A percentile compares a stretch with the other conserved stretches of the same genome.
phyloP scores from a whole-genome alignment of 2,113 vertebrate species.

The Sardina pilchardus region DNA sequence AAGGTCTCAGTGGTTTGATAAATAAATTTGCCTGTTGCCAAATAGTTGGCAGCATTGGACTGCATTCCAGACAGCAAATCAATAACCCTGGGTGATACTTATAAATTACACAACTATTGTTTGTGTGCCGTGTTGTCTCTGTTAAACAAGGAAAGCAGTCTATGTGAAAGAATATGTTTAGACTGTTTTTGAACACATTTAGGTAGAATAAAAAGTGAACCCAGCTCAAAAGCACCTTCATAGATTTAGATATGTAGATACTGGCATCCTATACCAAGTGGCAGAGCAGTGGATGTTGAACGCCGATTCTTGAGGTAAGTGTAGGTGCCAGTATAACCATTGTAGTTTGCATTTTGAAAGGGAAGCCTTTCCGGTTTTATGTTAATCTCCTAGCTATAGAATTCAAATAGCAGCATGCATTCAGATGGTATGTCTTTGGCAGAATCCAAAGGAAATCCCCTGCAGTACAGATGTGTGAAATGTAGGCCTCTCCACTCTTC shows the following conservation, averaged over 20 bases:
- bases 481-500: background rate
- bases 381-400: background rate
- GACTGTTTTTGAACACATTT: background rate
- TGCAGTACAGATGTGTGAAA: slow-evolving; percentile 73
- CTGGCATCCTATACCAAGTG: slow-evolving; percentile 39
- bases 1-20: background rate
- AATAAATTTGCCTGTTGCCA: background rate
- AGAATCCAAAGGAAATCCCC: slow-evolving; percentile 59
- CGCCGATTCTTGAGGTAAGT: slow-evolving; percentile 42
- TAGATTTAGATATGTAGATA: slow-evolving; percentile 52
- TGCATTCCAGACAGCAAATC: slow-evolving; percentile 3
- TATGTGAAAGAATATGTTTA: background rate
- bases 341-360: slow-evolving; percentile 16
- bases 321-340: slow-evolving; percentile 48
- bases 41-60: background rate
- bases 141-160: background rate
- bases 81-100: background rate
- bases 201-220: background rate
- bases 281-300: slow-evolving; percentile 33
- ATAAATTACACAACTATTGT: background rate
- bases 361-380: background rate
- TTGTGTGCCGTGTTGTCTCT: background rate
- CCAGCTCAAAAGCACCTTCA: slow-evolving; percentile 57
- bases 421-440: slow-evolving; percentile 18
- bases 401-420: slow-evolving; percentile 8